Percentiles rank a stretch among this genome's conserved stretches.
These are phyloP conservation scores for Urocitellus parryii DNA, from an alignment of 2,113 vertebrate species.

Conservation along the genomic window DNA sequence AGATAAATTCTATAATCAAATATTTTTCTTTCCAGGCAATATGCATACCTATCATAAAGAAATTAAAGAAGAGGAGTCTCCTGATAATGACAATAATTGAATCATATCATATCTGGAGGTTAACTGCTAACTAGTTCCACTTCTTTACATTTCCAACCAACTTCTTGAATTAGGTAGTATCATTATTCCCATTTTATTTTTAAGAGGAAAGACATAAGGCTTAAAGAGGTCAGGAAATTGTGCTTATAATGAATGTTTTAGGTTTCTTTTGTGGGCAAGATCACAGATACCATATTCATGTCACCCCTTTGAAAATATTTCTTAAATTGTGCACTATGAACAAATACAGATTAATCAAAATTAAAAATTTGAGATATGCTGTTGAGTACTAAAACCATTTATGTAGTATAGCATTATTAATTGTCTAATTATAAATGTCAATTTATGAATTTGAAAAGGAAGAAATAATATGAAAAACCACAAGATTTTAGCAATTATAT, in stretches of 20 bases:
- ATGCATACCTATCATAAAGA: not conserved
- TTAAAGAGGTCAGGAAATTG: not conserved
- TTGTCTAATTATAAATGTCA: not conserved
- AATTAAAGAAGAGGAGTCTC: not conserved
- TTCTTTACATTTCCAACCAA: not conserved
- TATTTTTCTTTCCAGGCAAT: not conserved
- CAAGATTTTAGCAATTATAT: not conserved
- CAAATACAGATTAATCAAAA: not conserved
- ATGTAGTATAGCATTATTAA: not conserved
- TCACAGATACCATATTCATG: not conserved
- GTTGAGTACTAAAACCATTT: not conserved
- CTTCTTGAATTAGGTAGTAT: not conserved
- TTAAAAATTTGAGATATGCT: not conserved
- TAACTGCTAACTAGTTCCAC: not conserved
- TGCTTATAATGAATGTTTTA: not conserved
- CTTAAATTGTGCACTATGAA: not conserved
- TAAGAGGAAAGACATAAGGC: not conserved
- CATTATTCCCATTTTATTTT: not conserved
- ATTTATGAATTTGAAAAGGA: not conserved
- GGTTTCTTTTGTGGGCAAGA: not conserved
- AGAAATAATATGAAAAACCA: not conserved
- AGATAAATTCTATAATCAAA: not conserved
- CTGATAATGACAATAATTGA: not conserved
- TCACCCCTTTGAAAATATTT: not conserved
- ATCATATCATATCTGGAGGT: not conserved